Conservation (phyloP, 2,888 invertebrate genomes). For the Zhengitettix transpicula region DNA sequence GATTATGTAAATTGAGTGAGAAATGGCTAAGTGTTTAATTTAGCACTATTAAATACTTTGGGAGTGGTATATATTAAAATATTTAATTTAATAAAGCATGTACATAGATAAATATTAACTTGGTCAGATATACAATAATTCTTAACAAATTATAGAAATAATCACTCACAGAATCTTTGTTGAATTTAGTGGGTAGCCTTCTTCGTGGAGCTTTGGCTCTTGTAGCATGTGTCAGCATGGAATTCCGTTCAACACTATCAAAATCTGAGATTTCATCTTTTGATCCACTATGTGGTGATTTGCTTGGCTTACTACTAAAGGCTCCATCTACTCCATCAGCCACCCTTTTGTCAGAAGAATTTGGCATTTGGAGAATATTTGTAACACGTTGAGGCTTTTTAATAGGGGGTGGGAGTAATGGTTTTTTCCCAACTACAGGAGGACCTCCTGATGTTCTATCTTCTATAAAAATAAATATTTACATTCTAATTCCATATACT, state of each 20-base stretch:
- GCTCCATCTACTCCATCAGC: conserved; percentile 7
- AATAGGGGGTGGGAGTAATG: conserved; percentile 18
- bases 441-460: conserved; percentile 1
- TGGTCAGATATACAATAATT: too few species aligned
- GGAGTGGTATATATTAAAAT: too few species aligned
- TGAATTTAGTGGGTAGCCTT: conserved; percentile 33
- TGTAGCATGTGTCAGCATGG: conserved; percentile 31
- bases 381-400: conserved; percentile 17
- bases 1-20: too few species aligned
- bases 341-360: not conserved
- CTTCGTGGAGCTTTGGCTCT: conserved; percentile 47
- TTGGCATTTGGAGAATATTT: not conserved
- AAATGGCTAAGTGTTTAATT: too few species aligned
- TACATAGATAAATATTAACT: too few species aligned
- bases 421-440: conserved; percentile 17
- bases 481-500: too few species aligned
- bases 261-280: conserved; percentile 22
- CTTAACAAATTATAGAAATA: not conserved
- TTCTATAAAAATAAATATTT: not conserved
- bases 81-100: too few species aligned
- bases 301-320: conserved; percentile 1
- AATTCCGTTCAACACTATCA: conserved; percentile 29
- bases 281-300: not conserved
- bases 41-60: too few species aligned
- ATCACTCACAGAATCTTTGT: conserved; percentile 3